A percentile compares a stretch with the other conserved stretches of the same genome.
Evolutionary conservation across 2,113 vertebrate species (phyloP).

Genomic region (Oryzias javanicus): DNA sequence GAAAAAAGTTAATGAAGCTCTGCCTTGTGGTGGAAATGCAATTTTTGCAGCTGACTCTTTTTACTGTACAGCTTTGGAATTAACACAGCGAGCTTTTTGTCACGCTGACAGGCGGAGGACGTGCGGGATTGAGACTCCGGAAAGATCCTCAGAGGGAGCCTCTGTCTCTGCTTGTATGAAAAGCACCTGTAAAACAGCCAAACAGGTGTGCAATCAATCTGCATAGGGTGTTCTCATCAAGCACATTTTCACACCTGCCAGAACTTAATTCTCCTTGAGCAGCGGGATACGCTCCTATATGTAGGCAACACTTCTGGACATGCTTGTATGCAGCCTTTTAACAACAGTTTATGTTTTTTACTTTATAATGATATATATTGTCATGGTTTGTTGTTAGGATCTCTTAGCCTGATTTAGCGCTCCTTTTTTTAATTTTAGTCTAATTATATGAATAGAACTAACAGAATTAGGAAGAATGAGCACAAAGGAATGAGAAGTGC

Average conservation of each 20-base stretch:
- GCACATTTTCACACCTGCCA: conserved; percentile 55
- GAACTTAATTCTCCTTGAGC: conserved; percentile 51
- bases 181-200: conserved; percentile 50
- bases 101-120: conserved; percentile 38
- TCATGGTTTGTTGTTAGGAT: no score
- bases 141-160: conserved; percentile 24
- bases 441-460: neutral
- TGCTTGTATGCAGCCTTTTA: neutral
- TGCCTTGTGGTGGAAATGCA: conserved; percentile 42
- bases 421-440: neutral
- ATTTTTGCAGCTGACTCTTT: conserved; percentile 33
- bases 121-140: conserved; percentile 17
- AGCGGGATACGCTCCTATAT: conserved; percentile 41
- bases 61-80: conserved; percentile 34
- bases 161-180: conserved; percentile 19
- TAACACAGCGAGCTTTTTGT: conserved; percentile 41
- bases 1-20: conserved; percentile 48
- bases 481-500: neutral
- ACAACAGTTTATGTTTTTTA: no score
- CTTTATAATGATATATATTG: no score
- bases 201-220: conserved; percentile 59
- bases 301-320: conserved; percentile 37
- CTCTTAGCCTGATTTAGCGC: no score
- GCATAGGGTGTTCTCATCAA: conserved; percentile 43
- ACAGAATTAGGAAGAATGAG: neutral